These are phyloP conservation scores for Thymelicus sylvestris DNA, from an alignment of 2,888 invertebrate species.

Conservation along the genomic window DNA sequence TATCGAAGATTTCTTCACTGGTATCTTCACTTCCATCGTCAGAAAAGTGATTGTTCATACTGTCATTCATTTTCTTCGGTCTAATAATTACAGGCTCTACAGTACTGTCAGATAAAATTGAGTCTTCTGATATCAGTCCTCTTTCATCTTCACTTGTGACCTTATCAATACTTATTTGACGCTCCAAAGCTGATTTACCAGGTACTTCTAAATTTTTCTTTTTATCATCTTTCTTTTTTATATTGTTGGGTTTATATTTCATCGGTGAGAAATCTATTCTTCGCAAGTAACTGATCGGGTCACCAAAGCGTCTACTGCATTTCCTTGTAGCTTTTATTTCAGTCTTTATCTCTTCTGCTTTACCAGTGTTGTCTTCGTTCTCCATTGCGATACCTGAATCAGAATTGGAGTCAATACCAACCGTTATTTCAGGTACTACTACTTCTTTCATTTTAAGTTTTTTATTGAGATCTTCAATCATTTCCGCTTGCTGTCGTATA, in stretches of 20 bases:
- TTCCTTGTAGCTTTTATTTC: conserved; percentile 70
- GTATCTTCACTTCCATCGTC: conserved; percentile 80
- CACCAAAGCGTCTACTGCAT: conserved; percentile 75
- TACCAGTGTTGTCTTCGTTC: conserved; percentile 63
- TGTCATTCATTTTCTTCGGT: conserved; percentile 73
- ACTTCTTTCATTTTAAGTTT: conserved; percentile 60
- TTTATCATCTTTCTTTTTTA: conserved; percentile 73
- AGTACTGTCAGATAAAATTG: conserved; percentile 63
- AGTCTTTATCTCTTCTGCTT: conserved; percentile 59
- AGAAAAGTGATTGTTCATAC: conserved; percentile 80
- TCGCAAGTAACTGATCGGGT: conserved; percentile 76
- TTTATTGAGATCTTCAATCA: conserved; percentile 68
- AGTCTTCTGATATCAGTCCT: conserved; percentile 54
- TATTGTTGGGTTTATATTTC: conserved; percentile 72
- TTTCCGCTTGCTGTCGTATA: conserved; percentile 67
- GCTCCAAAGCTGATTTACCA: conserved; percentile 54
- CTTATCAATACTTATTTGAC: conserved; percentile 66
- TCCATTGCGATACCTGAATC: conserved; percentile 78
- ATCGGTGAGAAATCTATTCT: conserved; percentile 80
- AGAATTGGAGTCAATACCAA: conserved; percentile 75
- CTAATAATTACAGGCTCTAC: conserved; percentile 65
- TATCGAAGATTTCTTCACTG: conserved; percentile 78
- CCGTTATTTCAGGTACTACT: conserved; percentile 65
- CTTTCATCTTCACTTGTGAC: conserved; percentile 73
- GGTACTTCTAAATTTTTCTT: conserved; percentile 70